Base-by-base conservation (phyloP, 2,888 invertebrate genomes). In the Lasioglossum lativentre region DNA sequence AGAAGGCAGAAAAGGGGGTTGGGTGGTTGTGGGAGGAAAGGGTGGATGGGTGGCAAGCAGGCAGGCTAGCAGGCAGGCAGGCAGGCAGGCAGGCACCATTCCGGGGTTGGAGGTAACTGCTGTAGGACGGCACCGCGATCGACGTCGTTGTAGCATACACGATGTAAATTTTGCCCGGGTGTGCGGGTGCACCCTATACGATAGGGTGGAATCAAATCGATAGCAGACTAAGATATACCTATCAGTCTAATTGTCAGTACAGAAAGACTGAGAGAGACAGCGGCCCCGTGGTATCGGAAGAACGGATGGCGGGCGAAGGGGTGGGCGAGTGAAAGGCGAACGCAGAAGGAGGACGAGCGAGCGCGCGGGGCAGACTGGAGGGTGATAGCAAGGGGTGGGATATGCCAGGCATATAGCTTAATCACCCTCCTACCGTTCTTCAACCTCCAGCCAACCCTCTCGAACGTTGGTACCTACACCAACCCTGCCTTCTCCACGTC, bases 351-450 rank as follows among this genome's bases (percentile, higher is more conserved):
- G 90, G 87, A 90, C 87, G 91, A 90, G 85, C 80, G 89, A 85
- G 91, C 90, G 87, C 85, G 83, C 80, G 86, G 74, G 87, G 82
- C 75, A 81, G 79, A 71, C 80, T 68, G 85, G 82, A 86, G 83
- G 87, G 87, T 85, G 91, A 88, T 88, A 89, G 76, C 87, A 91
- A 93, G 93, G 95, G 95, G 95, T 95, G 95, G 95, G 95, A 95
- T 96, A 95, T 95, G 94, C 95, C 95, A 95, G 95, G 95, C 96
- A 96, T 95, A 96, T 95, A 96, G 96, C 96, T 96, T 96, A 96
- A 96, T 96, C 96, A 96, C 95, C 95, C 94, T 94, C 94, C 94
- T 93, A 92, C 93, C 94, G 94, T 95, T 93, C 93, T 94, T 94
- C 94, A 93, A 92, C 93, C 91, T 92, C 91, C 92, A 91, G 91